Evolutionary conservation across 2,888 invertebrate genomes (phyloP).

Genomic region (Epirrita christyi): DNA sequence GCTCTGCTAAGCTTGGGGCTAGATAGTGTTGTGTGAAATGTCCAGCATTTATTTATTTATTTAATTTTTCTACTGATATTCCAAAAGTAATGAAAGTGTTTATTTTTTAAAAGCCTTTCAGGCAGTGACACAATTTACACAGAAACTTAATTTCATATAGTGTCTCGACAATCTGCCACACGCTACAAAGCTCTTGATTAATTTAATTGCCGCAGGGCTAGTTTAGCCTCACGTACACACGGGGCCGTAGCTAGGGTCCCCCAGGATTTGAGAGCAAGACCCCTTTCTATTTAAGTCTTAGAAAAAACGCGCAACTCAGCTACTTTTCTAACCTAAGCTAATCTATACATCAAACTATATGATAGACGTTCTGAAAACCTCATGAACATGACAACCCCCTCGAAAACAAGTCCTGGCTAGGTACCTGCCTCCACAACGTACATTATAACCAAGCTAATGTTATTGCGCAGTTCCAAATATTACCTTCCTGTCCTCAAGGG

Average conservation of each 20-base stretch:
- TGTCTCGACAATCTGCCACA: constrained; percentile 46
- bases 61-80: neutral
- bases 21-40: too few species aligned
- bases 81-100: constrained; percentile 28
- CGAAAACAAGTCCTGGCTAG: neutral
- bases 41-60: too few species aligned
- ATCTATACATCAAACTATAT: neutral
- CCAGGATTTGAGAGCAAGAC: neutral
- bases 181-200: constrained; percentile 53
- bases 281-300: neutral
- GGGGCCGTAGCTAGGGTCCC: constrained; percentile 20
- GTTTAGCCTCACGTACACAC: constrained; percentile 40
- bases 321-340: neutral
- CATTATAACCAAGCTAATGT: constrained; percentile 22
- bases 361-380: neutral
- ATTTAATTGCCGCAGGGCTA: constrained; percentile 47
- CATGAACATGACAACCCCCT: neutral
- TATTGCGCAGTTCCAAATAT: constrained; percentile 38
- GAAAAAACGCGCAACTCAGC: neutral
- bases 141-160: constrained; percentile 42
- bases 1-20: too few species aligned
- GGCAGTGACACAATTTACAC: constrained; percentile 34
- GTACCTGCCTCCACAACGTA: constrained; percentile 9
- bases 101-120: constrained; percentile 23
- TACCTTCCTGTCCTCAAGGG: constrained; percentile 40